A percentile compares a stretch with the other conserved stretches of the same genome.
Evolutionary conservation across 1,140 invertebrate genomes (phyloP).

Genomic region (Bombus ignitus): DNA sequence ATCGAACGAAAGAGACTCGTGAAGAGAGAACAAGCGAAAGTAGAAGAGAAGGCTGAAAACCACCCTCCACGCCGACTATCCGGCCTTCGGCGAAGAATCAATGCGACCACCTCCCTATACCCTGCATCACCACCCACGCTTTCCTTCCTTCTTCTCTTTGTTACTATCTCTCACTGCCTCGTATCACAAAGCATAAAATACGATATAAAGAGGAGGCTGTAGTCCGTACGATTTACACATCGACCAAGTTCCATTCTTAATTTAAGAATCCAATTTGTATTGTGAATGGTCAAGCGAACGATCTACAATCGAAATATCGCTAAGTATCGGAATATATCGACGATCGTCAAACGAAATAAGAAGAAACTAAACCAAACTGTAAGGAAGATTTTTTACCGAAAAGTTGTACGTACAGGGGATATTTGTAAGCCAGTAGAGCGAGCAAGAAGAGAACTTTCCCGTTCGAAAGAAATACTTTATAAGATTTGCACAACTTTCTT

Average conservation of each 20-base stretch:
- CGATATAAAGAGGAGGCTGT: slow-evolving; percentile 20
- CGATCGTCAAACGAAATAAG: slow-evolving; percentile 17
- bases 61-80: slow-evolving; percentile 33
- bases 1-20: slow-evolving; percentile 55
- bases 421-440: background rate
- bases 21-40: slow-evolving; percentile 25
- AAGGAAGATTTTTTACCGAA: background rate
- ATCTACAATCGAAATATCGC: background rate
- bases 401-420: background rate
- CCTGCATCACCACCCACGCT: slow-evolving; percentile 28
- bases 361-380: background rate
- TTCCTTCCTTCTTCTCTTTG: background rate
- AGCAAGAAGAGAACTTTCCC: background rate
- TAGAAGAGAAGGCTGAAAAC: slow-evolving; percentile 47
- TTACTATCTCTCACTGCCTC: background rate
- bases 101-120: slow-evolving; percentile 57
- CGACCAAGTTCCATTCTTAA: slow-evolving; percentile 58
- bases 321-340: background rate
- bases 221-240: slow-evolving; percentile 46
- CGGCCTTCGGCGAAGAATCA: slow-evolving; percentile 67
- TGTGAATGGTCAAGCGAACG: background rate
- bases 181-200: slow-evolving; percentile 25
- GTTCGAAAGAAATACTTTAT: background rate
- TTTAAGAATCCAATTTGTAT: slow-evolving; percentile 61
- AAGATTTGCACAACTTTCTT: background rate